phyloP scores from a whole-genome alignment of 37 sponge, comb jelly and placozoan genomes.

The Agelas oroides region DNA sequence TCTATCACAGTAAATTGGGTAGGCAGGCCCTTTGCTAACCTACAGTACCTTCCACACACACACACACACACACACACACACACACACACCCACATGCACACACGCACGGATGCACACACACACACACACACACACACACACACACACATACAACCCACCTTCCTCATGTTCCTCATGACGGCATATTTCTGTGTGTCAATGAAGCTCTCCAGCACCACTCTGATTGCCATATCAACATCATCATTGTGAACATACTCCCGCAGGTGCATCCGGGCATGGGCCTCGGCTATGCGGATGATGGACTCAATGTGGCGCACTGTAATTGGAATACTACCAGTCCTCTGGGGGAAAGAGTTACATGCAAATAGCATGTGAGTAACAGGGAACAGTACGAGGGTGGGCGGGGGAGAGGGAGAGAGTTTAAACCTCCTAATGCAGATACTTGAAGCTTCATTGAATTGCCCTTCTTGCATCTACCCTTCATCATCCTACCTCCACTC shows the following conservation, averaged over 20 bases:
- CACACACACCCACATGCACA: background rate
- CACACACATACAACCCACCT: conserved; percentile 55
- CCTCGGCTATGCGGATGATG: conserved; percentile 95
- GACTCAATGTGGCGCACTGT: conserved; percentile 99
- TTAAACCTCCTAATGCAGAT: too few species aligned
- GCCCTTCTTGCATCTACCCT: too few species aligned
- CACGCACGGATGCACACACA: conserved; percentile 20
- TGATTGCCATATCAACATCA: conserved; percentile 99
- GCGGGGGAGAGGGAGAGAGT: too few species aligned
- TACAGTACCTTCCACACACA: background rate
- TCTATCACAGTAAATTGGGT: too few species aligned
- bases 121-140: background rate
- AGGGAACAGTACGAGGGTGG: background rate
- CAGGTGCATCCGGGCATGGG: conserved; percentile 96
- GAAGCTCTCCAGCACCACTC: conserved; percentile 99
- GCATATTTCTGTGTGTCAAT: conserved; percentile 99
- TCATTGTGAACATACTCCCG: conserved; percentile 95
- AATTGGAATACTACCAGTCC: conserved; percentile 98
- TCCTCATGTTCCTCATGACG: conserved; percentile 98
- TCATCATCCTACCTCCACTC: too few species aligned
- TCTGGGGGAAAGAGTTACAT: conserved; percentile 37
- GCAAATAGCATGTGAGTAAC: background rate
- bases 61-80: background rate
- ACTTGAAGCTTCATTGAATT: too few species aligned
- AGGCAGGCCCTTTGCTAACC: too few species aligned